Base-by-base conservation (phyloP, 2,113 vertebrate species). In the Glaucidium brasilianum region DNA sequence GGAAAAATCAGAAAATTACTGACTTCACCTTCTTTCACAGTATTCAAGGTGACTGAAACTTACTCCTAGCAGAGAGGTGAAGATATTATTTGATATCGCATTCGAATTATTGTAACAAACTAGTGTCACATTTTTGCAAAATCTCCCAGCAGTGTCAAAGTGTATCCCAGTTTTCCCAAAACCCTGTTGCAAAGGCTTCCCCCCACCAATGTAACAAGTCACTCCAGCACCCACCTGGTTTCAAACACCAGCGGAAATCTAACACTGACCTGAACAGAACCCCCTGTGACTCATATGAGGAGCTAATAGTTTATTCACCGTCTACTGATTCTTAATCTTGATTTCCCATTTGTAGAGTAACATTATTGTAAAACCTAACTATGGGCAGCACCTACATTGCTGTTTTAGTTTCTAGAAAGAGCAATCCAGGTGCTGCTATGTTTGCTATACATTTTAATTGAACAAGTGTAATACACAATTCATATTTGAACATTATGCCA, bases 391-490 rank as follows among this genome's bases (percentile, higher is more conserved):
- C 74, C 89, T 80, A 80, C 34, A 26, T 56, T 95, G 95, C 96
- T 92, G 95, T 55, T 59, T 94, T 88, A 62, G 64, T 43, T 96
- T 94, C 63, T 59, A 62, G 73, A 62, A 74, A 45, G 77, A 86
- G 76, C 85, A 85, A 71, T 58, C 74, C 67, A 69, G 91, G 94
- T 85, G 91, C 79, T 95, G 84, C 94, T 88, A 19, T 43, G 43
- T 97, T 93, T 96, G 94, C 97, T 98, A 96, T 95, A 92, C 91
- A 93, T 92, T 74, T 95, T 96, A 98, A 98, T 97, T 78, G 63
- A 97, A 98, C 96, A 94, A 96, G 96, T 97, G 85, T 97, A 98
- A 97, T 98, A 88, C 97, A 98, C 97, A 98, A 96, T 98, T 98
- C 94, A 85, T 97, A 94, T 92, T 72, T 94, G 94, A 98, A 97